Evolutionary conservation across 2,888 invertebrate species (phyloP), one percentile per base, ranked within the genome.

Genomic region (Tupiocoris notatus): DNA sequence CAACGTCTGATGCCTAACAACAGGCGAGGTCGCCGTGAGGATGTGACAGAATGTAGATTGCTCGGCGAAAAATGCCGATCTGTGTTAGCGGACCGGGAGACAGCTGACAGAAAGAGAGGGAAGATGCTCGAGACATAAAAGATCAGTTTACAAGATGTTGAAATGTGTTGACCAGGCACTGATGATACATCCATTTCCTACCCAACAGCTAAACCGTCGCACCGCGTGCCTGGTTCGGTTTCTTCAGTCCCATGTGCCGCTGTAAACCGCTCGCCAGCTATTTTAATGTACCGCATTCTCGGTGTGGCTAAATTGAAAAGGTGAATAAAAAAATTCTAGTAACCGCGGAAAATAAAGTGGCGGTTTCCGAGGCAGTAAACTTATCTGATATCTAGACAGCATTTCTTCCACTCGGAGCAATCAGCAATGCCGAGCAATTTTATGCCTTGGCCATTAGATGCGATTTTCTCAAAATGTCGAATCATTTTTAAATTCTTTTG

Each of bases 41-140:
- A 73, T 73, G 73, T 73, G 73, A 73, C 73, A 73, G 73, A 73
- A 73, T 73, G 73, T 73, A 73, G 73, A 73, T 73, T 73, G 73
- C 63, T 18, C 54, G 7, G 70, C 70, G 57, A 25, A 70, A 70
- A 70, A 70, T 70, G 70, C 70, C 70, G 70, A 67, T 67, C 39
- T 20, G 56, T 56, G 67, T 56, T 39, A 12, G 12, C 39, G n/a
- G n/a, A n/a, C n/a, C n/a, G n/a, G n/a, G n/a, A 39, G 39, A 12
- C 39, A 7, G 39, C 39, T 39, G 39, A 12, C n/a, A 39, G 39
- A 39, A 39, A 39, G 39, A 39, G 39, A 39, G 39, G 39, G 12
- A 12, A 39, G 6, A 39, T 12, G 39, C 6, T 39, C 7, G 59
- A n/a, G 59, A 18, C n/a, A 70, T 70, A 58, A 70, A 25, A 58